Base-by-base conservation (phyloP, 1,140 invertebrate genomes). In the Ctenoplectra terminalis region DNA sequence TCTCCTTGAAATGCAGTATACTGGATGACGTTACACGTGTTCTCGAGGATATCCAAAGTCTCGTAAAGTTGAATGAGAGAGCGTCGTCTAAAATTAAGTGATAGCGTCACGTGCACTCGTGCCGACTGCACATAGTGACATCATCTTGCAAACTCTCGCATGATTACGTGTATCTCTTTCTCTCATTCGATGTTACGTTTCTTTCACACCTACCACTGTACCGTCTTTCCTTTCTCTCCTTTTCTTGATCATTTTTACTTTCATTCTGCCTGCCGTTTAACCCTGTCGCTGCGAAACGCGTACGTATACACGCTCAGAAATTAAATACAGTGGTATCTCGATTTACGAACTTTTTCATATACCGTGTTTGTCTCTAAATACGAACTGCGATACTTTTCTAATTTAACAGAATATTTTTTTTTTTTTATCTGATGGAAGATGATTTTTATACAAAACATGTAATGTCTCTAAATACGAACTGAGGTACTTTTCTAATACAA, bases 41-140 rank as follows among this genome's bases (percentile, higher is more conserved):
- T 40, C 17, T 8, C n/a, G 6, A 56, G 56, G 11, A 50, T 43
- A 71, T 48, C 54, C n/a, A 50, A 52, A 58, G 43, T 26, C 56
- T 69, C 37, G 40, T 69, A 77, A 80, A 76, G n/a, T 52, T 86
- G 67, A 84, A 86, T 81, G 78, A 75, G 69, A 81, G 78, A 73
- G 64, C 73, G 46, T 46, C 58, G 71, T 85, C 87, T 88, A 88
- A 88, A 88, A 88, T 87, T 88, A 88, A 87, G 71, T 66, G 86
- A 86, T 83, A 88, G 82, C 87, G 87, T 88, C 83, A 87, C 74
- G 74, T 72, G 81, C 67, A 76, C 58, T 50, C 60, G 77, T 71
- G 77, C 56, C 67, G 40, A 63, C 58, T 56, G 63, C n/a, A 20
- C 54, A 56, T 31, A 70, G 43, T 84, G 84, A 86, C 84, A 84